Evolutionary conservation across 1,140 invertebrate genomes (phyloP), one percentile per base, ranked within the genome.

Genomic region (Andricus grossulariae): DNA sequence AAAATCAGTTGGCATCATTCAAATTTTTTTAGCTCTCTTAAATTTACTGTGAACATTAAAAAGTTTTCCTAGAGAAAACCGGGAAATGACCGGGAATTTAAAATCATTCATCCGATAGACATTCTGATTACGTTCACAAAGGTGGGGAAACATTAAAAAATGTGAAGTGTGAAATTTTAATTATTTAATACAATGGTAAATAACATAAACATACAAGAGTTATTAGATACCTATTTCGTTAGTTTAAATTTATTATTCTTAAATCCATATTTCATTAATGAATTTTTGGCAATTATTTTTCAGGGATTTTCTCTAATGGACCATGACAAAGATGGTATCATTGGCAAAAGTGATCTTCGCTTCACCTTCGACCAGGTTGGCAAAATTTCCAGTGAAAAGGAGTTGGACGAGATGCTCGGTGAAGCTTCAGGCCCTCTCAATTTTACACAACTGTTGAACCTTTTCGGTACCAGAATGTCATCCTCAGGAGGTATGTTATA

Each of bases 281-380:
- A 45, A 11, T 45, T 45, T 45, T 11, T 11, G 7, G 39, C 10
- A 45, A 25, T 57, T 3, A 12, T 13, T 57, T 76, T 79, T 25
- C 18, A 97, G 97, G 97, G 97, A 72, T 72, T 50, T 50, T 72
- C 50, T 91, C 95, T 99, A 89, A 99, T 99, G 95, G 98, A 99
- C 93, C 95, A 96, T 92, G 97, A 99, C 93, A 98, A 99, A 92
- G 98, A 99, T 92, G 97, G 98, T 87, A 96, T 99, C 93, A 97
- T 99, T 90, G 97, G 96, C 90, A 97, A 98, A 92, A 96, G 95
- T 91, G 98, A 99, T 92, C 94, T 99, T 87, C 96, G 97, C 88
- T 96, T 96, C 87, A 98, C 93, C 96, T 96, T 91, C 93, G 97
- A 98, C 92, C 96, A 96, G 82, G 94, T 99, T 79, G 98, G 98